Evolutionary conservation across 2,113 vertebrate genomes (phyloP), one percentile per base, ranked within the genome.

Genomic region (Nothoprocta perdicaria): DNA sequence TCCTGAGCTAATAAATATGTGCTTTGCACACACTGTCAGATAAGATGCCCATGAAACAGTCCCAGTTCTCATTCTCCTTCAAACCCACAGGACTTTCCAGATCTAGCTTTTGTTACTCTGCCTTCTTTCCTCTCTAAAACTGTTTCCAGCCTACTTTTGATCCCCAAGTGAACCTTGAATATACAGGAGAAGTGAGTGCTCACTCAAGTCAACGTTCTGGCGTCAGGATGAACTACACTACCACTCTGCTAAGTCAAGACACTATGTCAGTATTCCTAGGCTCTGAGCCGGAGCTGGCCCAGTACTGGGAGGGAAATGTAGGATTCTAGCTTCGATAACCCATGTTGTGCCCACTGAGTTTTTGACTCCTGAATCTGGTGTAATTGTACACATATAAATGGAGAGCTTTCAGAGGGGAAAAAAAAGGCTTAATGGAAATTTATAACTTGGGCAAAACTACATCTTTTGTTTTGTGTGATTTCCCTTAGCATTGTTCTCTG

Each of bases 351-450:
- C 82, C 66, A 67, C 10, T 27, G 11, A 45, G 1, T 1, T 27
- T 48, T 14, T 40, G 26, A 35, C 40, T 89, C 69, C 78, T 58
- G 65, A 14, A 29, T 9, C n/a, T 29, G 29, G 5, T 26, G 19
- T 45, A 19, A 16, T 15, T 13, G 17, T 63, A 26, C 5, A 43
- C 2, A 23, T 67, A 14, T n/a, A 9, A 62, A 19, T 7, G 16
- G 53, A 63, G 29, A 52, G 2, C 18, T 52, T 60, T 40, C 21
- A 0, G 10, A 27, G 35, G 9, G 29, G 40, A 3, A 5, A 48
- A 48, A 46, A 12, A 35, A 38, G 2, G 6, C 5, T 73, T 55
- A 38, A 0, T 2, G 8, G 71, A 63, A 40, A 2, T 57, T 60
- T 9, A 3, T 31, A 31, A 19, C 1, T 11, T 8, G 31, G 19